Evolutionary conservation across 2,797 vertebrate species (phyloP), one percentile per base, ranked within the genome.

Genomic region (Enteromius unitaeniatus): DNA sequence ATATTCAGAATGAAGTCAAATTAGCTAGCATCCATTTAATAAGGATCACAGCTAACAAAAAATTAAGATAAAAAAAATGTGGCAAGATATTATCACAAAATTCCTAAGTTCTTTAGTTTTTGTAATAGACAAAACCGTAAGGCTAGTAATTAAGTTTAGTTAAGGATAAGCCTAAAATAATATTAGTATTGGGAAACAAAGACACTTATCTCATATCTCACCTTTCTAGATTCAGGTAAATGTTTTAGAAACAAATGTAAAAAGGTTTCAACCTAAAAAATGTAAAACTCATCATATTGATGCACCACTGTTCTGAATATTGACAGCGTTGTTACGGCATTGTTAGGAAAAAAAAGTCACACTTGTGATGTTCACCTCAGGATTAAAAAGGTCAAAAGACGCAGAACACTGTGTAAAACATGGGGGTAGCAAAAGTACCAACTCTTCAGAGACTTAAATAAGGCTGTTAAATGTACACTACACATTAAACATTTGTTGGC

Each of bases 401-500:
- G 0, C 21, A 42, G 14, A 2, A 42, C 17, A 79, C 42, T 67
- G 13, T 15, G 31, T 49, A 21, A 78, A 79, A 37, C 49, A 49
- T 55, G 1, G 6, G 21, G 31, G 55, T 11, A 68, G 60, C 17
- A 40, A 31, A 75, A 55, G 4, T 42, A 40, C 17, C 8, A 69
- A 65, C 21, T 60, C 45, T 79, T 37, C 40, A 13, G 28, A 72
- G 21, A 65, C 31, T 67, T 76, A n/a, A 65, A 74, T 40, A 49
- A 81, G 31, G 7, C 28, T 49, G 49, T 53, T 70, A 28, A 70
- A 81, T 70, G 64, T 74, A 15, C 53, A 62, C 45, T 65, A 42
- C 64, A 67, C 17, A 8, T 84, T 37, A 68, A 67, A 80, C 83
- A 67, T 72, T 45, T 85, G 58, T 73, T 65, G 42, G 47, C 42